Conservation (phyloP, 2,888 invertebrate genomes). For the Amblyteles armatorius region DNA sequence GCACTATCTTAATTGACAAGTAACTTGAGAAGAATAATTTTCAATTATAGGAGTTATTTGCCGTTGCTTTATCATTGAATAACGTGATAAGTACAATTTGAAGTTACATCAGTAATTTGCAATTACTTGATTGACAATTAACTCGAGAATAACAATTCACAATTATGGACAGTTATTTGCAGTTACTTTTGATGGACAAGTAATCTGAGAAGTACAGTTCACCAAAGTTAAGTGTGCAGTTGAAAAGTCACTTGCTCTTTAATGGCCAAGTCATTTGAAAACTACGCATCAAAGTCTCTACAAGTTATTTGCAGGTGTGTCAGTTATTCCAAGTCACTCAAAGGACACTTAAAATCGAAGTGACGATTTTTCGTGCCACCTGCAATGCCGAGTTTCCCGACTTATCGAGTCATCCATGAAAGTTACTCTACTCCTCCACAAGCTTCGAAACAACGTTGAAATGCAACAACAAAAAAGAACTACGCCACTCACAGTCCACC, state of each 20-base stretch:
- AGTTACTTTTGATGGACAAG: neutral
- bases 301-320: too few species aligned
- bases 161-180: neutral
- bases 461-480: neutral
- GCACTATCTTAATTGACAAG: neutral
- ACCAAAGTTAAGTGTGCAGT: neutral
- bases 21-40: neutral
- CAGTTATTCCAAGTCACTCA: too few species aligned
- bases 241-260: neutral
- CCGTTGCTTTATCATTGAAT: neutral
- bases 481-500: neutral
- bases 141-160: neutral
- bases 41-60: too few species aligned
- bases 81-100: neutral
- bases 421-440: neutral
- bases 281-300: too few species aligned
- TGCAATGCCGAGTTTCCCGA: neutral
- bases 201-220: neutral
- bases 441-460: neutral
- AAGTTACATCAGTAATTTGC: neutral
- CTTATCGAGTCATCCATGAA: neutral
- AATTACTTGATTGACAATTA: neutral
- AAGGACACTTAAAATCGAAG: too few species aligned
- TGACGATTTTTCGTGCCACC: too few species aligned
- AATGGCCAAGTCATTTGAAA: neutral